Percentiles rank a stretch among this genome's conserved stretches.
Evolutionary conservation across 2,113 vertebrate species (phyloP).

Genomic region (Oreotragus oreotragus): DNA sequence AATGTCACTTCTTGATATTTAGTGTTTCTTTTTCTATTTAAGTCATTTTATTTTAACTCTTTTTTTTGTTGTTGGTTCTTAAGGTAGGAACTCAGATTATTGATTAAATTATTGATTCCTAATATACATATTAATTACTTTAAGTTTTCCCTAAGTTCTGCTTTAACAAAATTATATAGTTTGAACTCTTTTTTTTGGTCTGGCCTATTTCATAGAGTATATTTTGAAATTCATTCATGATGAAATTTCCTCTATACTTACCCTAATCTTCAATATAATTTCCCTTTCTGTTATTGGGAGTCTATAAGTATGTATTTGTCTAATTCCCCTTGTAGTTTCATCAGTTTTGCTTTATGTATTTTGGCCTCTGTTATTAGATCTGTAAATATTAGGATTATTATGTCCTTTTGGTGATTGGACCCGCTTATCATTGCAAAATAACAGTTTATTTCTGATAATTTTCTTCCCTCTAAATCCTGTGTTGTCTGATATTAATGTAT

Average conservation of each 20-base stretch:
- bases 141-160: not conserved
- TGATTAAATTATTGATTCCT: not conserved
- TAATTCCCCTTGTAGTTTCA: not conserved
- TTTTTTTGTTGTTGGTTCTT: not conserved
- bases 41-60: not conserved
- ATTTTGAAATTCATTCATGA: not conserved
- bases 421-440: not conserved
- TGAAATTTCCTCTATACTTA: not conserved
- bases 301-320: not conserved
- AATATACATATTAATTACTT: not conserved
- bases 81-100: not conserved
- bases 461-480: not conserved
- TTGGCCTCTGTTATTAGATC: not conserved
- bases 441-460: not conserved
- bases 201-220: not conserved
- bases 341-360: not conserved
- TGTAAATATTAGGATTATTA: not conserved
- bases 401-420: not conserved
- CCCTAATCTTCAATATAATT: not conserved
- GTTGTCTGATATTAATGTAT: not conserved
- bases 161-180: not conserved
- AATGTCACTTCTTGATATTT: not conserved
- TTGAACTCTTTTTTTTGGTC: not conserved
- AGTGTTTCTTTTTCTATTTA: not conserved
- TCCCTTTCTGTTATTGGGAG: not conserved